phyloP scores from a whole-genome alignment of 2,888 invertebrate genomes.

The Agonopterix heracliana region DNA sequence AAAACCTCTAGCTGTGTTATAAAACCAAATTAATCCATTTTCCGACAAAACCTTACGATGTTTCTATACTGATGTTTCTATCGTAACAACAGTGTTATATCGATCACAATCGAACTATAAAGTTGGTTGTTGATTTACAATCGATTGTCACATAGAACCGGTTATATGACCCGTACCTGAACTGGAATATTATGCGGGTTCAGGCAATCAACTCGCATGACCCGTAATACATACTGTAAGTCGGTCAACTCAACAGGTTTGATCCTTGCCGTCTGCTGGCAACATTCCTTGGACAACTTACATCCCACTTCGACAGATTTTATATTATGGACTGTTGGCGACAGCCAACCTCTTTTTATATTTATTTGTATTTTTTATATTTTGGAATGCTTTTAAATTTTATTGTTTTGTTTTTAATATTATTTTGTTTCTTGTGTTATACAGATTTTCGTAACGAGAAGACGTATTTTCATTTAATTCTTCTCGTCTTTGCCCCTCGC shows the following conservation, averaged over 20 bases:
- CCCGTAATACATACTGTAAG: slow-evolving; percentile 56
- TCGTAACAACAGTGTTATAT: slow-evolving; percentile 27
- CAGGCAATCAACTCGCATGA: slow-evolving; percentile 52
- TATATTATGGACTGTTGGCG: no score
- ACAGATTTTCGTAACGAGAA: no score
- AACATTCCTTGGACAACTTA: slow-evolving; percentile 36
- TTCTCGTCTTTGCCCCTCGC: no score
- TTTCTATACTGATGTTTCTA: not conserved
- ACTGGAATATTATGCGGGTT: slow-evolving; percentile 60
- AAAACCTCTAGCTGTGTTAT: no score
- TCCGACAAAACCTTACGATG: no score
- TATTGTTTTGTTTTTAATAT: no score
- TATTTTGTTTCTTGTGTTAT: no score
- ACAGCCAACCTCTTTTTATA: no score
- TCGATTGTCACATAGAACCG: slow-evolving; percentile 53
- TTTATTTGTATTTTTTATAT: no score
- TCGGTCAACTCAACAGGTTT: slow-evolving; percentile 53
- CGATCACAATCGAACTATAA: slow-evolving; percentile 10
- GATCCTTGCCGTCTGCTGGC: slow-evolving; percentile 42
- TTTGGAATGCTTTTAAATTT: no score
- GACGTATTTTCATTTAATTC: no score
- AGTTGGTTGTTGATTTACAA: slow-evolving; percentile 48
- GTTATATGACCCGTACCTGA: slow-evolving; percentile 34
- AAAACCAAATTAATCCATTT: no score
- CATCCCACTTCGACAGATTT: not conserved